Evolutionary conservation across 2,113 vertebrate species (phyloP), one percentile per base, ranked within the genome.

Genomic region (Entelurus aequoreus): DNA sequence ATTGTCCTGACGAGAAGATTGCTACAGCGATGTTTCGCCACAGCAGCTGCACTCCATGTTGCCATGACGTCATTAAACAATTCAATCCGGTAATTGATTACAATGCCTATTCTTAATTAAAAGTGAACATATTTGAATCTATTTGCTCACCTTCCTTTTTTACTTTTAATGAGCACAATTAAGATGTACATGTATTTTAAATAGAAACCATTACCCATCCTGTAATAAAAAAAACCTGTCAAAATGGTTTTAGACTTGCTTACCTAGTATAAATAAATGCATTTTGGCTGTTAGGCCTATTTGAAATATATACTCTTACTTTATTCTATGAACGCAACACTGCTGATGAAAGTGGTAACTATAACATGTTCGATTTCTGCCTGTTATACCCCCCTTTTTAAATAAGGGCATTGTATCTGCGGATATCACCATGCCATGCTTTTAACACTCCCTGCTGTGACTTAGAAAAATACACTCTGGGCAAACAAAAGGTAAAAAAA

Each of bases 201-300:
- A 86, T 86, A 88, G 72, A 73, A 75, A 77, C 62, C 79, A 75
- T 78, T 70, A 72, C 74, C 71, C 78, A 83, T 81, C 56, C 70
- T 57, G 69, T 71, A 71, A 69, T 62, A 66, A 71, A 72, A 3
- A 28, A 19, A 76, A 66, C 82, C 68, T 75, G 56, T 73, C 82
- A 54, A 84, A 28, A 89, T 83, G 81, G 79, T 77, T 88, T 73
- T 82, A 75, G 70, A 69, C 62, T 73, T 46, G 42, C 2, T 42
- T 46, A 11, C 42, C 42, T 46, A 46, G 40, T 46, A 46, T 12
- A 46, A 46, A 46, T 12, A 46, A 11, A 46, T 46, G 10, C 5
- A 66, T 84, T 75, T 75, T 64, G 66, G 84, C 77, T 54, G 8
- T 75, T 77, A 76, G 66, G 85, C 54, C 68, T 56, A 54, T 59